These are phyloP conservation scores for Nibea albiflora DNA, from an alignment of 2,113 vertebrate species.

Conservation along the genomic window DNA sequence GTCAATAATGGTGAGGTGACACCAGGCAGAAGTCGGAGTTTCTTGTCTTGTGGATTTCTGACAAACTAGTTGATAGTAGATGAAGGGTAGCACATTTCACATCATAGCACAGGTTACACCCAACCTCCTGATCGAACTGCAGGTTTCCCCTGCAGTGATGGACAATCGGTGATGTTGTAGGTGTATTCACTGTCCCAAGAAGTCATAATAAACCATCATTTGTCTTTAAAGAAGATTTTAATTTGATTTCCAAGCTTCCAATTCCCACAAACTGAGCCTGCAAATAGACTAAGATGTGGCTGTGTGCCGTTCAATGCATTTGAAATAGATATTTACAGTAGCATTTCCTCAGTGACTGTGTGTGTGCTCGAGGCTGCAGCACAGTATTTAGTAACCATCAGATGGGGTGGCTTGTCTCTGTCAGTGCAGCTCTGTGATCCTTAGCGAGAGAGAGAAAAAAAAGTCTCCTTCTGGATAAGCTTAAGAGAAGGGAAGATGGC, in stretches of 20 bases:
- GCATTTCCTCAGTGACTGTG: background rate
- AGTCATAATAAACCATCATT: background rate
- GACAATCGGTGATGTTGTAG: too few relatives aligned
- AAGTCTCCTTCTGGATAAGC: slow-evolving; percentile 48
- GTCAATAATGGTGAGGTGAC: slow-evolving; percentile 51
- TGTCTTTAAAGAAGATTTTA: background rate
- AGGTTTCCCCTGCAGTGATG: too few relatives aligned
- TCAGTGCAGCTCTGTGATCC: slow-evolving; percentile 50
- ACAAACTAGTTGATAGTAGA: background rate
- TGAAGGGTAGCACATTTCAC: too few relatives aligned
- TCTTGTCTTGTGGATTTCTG: slow-evolving; percentile 51
- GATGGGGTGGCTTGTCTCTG: slow-evolving; percentile 34
- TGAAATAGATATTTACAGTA: background rate
- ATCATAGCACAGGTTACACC: too few relatives aligned
- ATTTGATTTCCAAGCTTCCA: background rate
- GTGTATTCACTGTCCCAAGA: too few relatives aligned
- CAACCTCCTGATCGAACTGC: too few relatives aligned
- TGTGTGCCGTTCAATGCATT: background rate
- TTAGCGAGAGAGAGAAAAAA: slow-evolving; percentile 13
- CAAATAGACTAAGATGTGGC: background rate
- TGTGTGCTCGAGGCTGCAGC: slow-evolving; percentile 19
- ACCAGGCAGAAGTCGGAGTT: slow-evolving; percentile 46
- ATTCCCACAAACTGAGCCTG: background rate
- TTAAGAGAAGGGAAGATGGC: slow-evolving; percentile 64
- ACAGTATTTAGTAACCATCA: slow-evolving; percentile 52